These are phyloP conservation scores for Leptura quadrifasciata DNA, from an alignment of 2,888 invertebrate genomes.

Conservation along the genomic window DNA sequence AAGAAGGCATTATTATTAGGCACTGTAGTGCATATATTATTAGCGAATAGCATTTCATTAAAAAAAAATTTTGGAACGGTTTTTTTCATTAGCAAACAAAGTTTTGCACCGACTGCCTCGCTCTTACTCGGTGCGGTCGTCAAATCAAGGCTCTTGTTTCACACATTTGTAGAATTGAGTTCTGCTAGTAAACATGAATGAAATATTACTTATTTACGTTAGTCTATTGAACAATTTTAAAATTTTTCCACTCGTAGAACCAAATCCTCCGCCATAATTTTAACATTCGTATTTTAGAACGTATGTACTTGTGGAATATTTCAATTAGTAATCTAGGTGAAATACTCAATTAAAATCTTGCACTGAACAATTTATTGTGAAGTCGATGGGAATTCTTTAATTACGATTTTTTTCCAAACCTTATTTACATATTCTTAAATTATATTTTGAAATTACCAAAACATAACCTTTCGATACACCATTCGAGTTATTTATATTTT, in stretches of 20 bases:
- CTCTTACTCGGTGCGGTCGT: too few species aligned
- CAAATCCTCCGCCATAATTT: conserved; percentile 22
- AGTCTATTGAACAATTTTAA: background rate
- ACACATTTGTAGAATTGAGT: too few species aligned
- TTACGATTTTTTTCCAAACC: background rate
- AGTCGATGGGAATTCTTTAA: background rate
- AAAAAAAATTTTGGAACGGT: too few species aligned
- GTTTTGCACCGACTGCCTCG: too few species aligned
- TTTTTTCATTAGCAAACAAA: too few species aligned
- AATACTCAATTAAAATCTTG: background rate
- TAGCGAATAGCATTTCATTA: too few species aligned
- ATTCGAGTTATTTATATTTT: conserved; percentile 46
- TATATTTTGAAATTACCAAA: conserved; percentile 51
- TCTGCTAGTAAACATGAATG: too few species aligned
- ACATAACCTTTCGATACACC: conserved; percentile 50
- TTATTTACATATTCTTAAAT: conserved; percentile 39
- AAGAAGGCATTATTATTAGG: too few species aligned
- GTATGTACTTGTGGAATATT: background rate
- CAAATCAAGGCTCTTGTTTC: too few species aligned
- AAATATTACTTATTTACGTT: too few species aligned
- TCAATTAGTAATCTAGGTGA: background rate
- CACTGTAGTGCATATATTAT: too few species aligned
- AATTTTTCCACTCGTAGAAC: background rate
- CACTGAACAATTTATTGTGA: conserved; percentile 16
- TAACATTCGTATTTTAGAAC: background rate